These are phyloP conservation scores for Agrypnia vestita DNA, from an alignment of 1,140 invertebrate genomes.

Conservation along the genomic window DNA sequence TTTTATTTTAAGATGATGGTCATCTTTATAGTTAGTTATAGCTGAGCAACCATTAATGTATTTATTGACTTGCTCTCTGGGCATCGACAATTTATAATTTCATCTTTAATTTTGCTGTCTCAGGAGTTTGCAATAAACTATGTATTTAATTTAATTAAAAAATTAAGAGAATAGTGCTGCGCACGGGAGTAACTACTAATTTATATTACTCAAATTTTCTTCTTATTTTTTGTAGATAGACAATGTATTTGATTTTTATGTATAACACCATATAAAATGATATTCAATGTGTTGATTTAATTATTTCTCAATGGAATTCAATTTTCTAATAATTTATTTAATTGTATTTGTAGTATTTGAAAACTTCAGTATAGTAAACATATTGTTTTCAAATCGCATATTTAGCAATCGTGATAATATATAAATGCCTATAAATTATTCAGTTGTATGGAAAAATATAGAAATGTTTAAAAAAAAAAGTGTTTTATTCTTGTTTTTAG, in stretches of 20 bases:
- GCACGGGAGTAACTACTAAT: neutral
- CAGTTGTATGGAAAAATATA: conserved; percentile 42
- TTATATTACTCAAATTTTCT: neutral
- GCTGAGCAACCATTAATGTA: neutral
- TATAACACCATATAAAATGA: neutral
- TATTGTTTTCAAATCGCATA: conserved; percentile 27
- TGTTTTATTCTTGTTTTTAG: neutral
- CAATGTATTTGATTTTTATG: neutral
- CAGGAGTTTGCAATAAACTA: neutral
- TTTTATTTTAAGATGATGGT: conserved; percentile 1
- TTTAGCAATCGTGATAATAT: conserved; percentile 27
- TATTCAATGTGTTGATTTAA: neutral
- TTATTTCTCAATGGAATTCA: neutral
- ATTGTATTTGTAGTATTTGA: conserved; percentile 1
- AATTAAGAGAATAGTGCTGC: neutral
- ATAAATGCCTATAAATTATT: conserved; percentile 47
- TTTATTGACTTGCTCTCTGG: neutral
- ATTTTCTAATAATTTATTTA: neutral
- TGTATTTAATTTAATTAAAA: no score
- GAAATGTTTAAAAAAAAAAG: conserved; percentile 23
- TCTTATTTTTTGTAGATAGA: neutral
- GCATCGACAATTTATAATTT: conserved; percentile 4
- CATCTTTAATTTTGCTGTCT: neutral
- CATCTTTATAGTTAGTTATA: neutral
- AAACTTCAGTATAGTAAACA: conserved; percentile 13